Percentiles rank a stretch among this genome's conserved stretches.
phyloP scores from a whole-genome alignment of 2,797 vertebrate species.

The Cirrhinus molitorella region DNA sequence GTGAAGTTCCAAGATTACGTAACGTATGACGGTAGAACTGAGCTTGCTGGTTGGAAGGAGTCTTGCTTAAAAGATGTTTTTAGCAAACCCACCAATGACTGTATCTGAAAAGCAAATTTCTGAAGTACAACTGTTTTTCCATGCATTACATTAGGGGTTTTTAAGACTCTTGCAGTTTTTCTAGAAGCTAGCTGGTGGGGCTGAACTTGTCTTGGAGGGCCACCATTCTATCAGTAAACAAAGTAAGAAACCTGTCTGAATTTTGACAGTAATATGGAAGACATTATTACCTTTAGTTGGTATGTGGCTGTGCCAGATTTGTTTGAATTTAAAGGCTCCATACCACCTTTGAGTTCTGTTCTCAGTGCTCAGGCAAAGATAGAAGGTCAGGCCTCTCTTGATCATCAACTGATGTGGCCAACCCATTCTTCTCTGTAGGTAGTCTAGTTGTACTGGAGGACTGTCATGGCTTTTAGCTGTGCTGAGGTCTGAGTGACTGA shows the following conservation, averaged over 20 bases:
- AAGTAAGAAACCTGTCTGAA: too few relatives aligned
- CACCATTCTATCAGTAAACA: background rate
- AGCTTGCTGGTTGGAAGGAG: conserved; percentile 11
- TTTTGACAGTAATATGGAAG: too few relatives aligned
- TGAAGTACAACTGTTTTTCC: background rate
- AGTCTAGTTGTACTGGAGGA: background rate
- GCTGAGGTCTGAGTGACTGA: background rate
- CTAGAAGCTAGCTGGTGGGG: background rate
- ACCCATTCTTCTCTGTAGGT: too few relatives aligned
- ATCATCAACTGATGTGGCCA: background rate
- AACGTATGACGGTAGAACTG: background rate
- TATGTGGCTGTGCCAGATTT: too few relatives aligned
- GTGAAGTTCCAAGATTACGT: background rate
- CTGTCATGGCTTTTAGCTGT: background rate
- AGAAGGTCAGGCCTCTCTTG: background rate
- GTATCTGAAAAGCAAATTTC: background rate
- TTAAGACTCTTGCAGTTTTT: too few relatives aligned
- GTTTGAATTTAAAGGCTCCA: too few relatives aligned
- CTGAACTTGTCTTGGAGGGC: background rate
- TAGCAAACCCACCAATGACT: background rate
- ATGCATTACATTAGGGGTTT: background rate
- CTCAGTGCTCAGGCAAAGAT: background rate
- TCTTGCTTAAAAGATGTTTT: conserved; percentile 11
- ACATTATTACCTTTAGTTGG: too few relatives aligned
- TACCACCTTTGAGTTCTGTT: too few relatives aligned